Percentiles rank a stretch among this genome's conserved stretches.
Conservation (phyloP, 1,140 invertebrate species). For the Pseudomyrmex gracilis region DNA sequence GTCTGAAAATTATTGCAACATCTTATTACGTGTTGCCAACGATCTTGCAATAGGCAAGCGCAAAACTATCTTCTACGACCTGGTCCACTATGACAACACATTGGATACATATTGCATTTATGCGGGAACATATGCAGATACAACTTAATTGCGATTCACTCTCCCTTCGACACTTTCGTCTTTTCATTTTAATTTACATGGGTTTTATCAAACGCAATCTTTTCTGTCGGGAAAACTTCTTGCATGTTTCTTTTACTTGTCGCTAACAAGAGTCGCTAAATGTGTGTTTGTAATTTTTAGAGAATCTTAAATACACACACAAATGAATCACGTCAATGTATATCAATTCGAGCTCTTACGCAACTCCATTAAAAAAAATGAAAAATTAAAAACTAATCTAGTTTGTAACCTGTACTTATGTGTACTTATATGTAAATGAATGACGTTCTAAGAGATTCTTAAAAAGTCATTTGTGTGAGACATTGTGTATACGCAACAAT, state of each 20-base stretch:
- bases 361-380: neutral
- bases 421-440: conserved; percentile 13
- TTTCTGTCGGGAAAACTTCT: too few relatives aligned
- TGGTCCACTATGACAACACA: neutral
- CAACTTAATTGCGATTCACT: conserved; percentile 18
- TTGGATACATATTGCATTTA: neutral
- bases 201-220: too few relatives aligned
- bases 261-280: too few relatives aligned
- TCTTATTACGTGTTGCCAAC: conserved; percentile 32
- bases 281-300: too few relatives aligned
- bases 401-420: neutral
- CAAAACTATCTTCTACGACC: conserved; percentile 50
- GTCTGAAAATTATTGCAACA: conserved; percentile 72
- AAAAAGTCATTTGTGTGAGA: neutral
- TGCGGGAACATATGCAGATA: neutral
- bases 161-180: neutral
- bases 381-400: neutral
- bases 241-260: too few relatives aligned
- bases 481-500: neutral
- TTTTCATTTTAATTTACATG: neutral
- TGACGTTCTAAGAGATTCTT: neutral
- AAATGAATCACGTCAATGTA: neutral
- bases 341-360: neutral
- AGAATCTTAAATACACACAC: too few relatives aligned
- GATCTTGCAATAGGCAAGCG: conserved; percentile 69